Percentiles rank a stretch among this genome's conserved stretches.
Conservation (phyloP, 1,140 invertebrate species). For the Drosophila navojoa region DNA sequence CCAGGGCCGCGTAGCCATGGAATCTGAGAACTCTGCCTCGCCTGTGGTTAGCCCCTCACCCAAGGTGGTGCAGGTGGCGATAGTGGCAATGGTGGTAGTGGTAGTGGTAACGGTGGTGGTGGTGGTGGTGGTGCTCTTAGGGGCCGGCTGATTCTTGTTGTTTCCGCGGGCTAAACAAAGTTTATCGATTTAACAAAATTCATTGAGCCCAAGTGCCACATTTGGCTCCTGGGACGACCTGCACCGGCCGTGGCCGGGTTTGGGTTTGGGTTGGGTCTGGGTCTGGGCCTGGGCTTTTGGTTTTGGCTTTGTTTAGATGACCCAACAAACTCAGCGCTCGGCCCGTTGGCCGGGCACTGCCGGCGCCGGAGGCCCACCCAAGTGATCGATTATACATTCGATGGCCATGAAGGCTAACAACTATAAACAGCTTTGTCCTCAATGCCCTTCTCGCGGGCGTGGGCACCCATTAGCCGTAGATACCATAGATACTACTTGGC, state of each 20-base stretch:
- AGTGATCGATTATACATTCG: conserved; percentile 80
- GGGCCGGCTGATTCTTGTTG: conserved; percentile 66
- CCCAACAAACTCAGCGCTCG: conserved; percentile 72
- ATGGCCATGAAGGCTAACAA: conserved; percentile 79
- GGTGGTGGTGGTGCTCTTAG: conserved; percentile 36
- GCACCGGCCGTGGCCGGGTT: background rate
- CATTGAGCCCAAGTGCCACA: conserved; percentile 69
- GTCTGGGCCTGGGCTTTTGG: conserved; percentile 13
- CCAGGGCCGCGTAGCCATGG: conserved; percentile 64
- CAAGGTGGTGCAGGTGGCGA: background rate
- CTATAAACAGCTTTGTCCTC: conserved; percentile 55
- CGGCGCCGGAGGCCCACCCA: conserved; percentile 46
- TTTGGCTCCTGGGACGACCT: conserved; percentile 52
- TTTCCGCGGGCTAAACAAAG: conserved; percentile 79
- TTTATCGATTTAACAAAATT: conserved; percentile 82
- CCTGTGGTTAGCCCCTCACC: conserved; percentile 40
- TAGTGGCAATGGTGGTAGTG: conserved; percentile 6
- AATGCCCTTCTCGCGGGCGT: conserved; percentile 47
- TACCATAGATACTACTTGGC: conserved; percentile 25
- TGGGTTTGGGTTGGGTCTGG: background rate
- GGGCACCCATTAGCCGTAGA: background rate
- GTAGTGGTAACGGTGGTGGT: background rate
- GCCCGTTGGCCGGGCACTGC: conserved; percentile 55
- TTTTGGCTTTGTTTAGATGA: conserved; percentile 76
- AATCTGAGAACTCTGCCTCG: conserved; percentile 31